Conservation (phyloP, 2,113 vertebrate species). For the Corythoichthys intestinalis region DNA sequence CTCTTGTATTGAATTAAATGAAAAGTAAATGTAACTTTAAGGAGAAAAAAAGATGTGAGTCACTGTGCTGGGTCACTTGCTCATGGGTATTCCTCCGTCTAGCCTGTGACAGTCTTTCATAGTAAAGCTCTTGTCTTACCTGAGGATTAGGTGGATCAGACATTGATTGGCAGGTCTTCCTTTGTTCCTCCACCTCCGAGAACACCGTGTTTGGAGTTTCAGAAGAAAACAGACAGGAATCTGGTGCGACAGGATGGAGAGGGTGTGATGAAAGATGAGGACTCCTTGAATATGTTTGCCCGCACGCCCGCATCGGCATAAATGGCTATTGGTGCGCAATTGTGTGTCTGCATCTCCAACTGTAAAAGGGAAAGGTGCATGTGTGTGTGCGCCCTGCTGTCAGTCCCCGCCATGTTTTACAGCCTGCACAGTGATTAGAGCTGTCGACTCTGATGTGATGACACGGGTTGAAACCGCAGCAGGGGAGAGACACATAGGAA, state of each 20-base stretch:
- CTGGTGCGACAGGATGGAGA: conserved; percentile 34
- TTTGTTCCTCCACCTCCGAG: conserved; percentile 19
- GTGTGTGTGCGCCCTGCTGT: conserved; percentile 63
- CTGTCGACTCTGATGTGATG: conserved; percentile 72
- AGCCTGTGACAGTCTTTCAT: conserved; percentile 52
- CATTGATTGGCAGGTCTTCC: conserved; percentile 62
- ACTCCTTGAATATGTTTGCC: conserved; percentile 22
- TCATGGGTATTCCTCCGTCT: conserved; percentile 32
- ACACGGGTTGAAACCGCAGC: conserved; percentile 65
- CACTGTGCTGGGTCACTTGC: conserved; percentile 34
- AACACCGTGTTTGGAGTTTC: conserved; percentile 45
- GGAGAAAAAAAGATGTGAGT: conserved; percentile 20
- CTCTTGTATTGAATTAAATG: conserved; percentile 17
- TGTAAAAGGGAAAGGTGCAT: neutral
- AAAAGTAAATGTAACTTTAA: conserved; percentile 17
- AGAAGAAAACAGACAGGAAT: conserved; percentile 48
- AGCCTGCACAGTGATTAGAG: conserved; percentile 70
- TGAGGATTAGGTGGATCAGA: conserved; percentile 71
- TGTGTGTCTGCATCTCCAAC: conserved; percentile 17
- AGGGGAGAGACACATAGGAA: conserved; percentile 22
- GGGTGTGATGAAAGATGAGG: conserved; percentile 38
- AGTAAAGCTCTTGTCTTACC: conserved; percentile 67
- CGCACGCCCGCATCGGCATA: neutral
- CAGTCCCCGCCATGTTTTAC: conserved; percentile 73
- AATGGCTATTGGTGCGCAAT: conserved; percentile 11